These are phyloP conservation scores for Nephrotoma flavescens DNA, from an alignment of 2,888 invertebrate genomes.

Conservation along the genomic window DNA sequence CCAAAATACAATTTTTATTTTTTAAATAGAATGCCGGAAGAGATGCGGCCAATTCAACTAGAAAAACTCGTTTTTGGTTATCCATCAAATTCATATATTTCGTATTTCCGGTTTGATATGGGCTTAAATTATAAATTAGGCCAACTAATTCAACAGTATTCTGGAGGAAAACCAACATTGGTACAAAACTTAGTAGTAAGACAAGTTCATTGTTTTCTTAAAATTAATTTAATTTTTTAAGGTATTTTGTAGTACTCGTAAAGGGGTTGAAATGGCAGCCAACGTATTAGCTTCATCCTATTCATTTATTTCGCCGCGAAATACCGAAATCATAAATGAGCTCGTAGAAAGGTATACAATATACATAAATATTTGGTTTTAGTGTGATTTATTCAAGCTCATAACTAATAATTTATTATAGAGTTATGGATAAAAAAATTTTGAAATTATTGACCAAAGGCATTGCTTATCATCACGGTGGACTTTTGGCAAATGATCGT, in stretches of 20 bases:
- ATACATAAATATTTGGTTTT: not conserved
- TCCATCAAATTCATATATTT: conserved; percentile 37
- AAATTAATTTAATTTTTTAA: conserved; percentile 18
- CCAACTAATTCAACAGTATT: conserved; percentile 50
- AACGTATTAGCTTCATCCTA: conserved; percentile 33
- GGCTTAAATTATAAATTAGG: conserved; percentile 60
- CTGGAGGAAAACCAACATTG: conserved; percentile 57
- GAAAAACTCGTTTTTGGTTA: conserved; percentile 58
- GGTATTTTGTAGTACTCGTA: conserved; percentile 67
- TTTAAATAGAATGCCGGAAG: conserved; percentile 47
- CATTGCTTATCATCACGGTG: conserved; percentile 68
- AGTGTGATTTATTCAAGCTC: not conserved
- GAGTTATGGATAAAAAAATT: conserved; percentile 21
- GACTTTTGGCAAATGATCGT: conserved; percentile 49
- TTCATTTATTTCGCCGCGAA: not conserved
- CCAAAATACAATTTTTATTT: not conserved
- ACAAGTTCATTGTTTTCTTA: too few relatives aligned
- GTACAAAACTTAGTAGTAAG: conserved; percentile 26
- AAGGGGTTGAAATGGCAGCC: conserved; percentile 55
- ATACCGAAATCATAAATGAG: not conserved
- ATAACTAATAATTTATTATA: not conserved
- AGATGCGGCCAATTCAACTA: conserved; percentile 57
- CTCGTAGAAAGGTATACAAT: not conserved
- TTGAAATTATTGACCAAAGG: conserved; percentile 41
- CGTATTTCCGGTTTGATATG: conserved; percentile 62